Evolutionary conservation across 2,797 vertebrate species (phyloP).

Genomic region (Pantherophis alleghaniensis): DNA sequence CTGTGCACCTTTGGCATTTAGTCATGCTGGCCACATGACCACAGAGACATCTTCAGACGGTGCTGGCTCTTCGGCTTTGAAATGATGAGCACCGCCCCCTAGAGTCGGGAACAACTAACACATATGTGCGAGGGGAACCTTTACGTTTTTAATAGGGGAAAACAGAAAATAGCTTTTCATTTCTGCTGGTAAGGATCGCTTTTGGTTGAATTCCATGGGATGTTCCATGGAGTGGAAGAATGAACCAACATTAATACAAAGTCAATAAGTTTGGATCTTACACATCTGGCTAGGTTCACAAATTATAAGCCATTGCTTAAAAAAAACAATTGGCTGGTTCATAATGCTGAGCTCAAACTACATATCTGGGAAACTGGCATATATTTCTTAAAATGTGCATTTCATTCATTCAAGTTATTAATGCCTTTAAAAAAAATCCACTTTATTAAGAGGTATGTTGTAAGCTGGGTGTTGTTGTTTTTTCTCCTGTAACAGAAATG

Average conservation of each 20-base stretch:
- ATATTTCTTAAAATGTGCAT: neutral
- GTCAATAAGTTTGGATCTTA: neutral
- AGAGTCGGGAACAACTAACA: too few relatives aligned
- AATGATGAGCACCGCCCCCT: too few relatives aligned
- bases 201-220: neutral
- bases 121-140: too few relatives aligned
- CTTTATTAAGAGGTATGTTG: neutral
- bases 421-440: neutral
- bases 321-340: neutral
- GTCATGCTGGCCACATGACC: too few relatives aligned
- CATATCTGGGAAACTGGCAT: neutral
- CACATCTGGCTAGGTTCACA: neutral
- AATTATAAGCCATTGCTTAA: neutral
- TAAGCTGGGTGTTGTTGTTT: neutral
- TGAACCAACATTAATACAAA: neutral
- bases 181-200: neutral
- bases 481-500: neutral
- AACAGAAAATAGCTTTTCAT: neutral
- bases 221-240: neutral
- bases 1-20: too few relatives aligned
- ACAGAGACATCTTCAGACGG: too few relatives aligned
- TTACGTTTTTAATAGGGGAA: neutral
- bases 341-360: neutral
- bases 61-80: too few relatives aligned
- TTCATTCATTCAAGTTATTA: neutral